These are phyloP conservation scores for Oeneis ivallda DNA, from an alignment of 2,888 invertebrate genomes.

Conservation along the genomic window DNA sequence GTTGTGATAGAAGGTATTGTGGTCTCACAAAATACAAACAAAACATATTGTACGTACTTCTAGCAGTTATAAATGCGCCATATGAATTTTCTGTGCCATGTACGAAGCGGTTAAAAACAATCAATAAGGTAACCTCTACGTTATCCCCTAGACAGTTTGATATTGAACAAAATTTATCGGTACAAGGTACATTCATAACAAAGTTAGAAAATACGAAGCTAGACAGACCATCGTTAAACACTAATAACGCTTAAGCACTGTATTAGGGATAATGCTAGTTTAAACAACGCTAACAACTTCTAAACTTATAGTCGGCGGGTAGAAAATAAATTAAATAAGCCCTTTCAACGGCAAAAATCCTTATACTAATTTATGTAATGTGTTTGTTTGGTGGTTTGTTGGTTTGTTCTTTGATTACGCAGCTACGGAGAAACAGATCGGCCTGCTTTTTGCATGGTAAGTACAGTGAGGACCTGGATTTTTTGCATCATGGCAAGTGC, in stretches of 20 bases:
- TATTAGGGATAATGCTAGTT: not conserved
- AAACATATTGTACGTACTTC: too few species aligned
- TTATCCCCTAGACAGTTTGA: not conserved
- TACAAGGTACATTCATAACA: not conserved
- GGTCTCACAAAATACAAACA: too few species aligned
- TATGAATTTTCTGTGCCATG: not conserved
- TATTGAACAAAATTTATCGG: not conserved
- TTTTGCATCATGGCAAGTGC: not conserved
- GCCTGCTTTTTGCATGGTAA: too few species aligned
- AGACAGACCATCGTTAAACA: constrained; percentile 3
- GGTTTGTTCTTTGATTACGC: too few species aligned
- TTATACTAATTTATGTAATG: not conserved
- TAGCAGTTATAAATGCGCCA: too few species aligned
- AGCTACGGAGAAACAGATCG: too few species aligned
- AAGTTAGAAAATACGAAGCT: not conserved
- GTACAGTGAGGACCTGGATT: too few species aligned
- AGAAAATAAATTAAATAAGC: not conserved
- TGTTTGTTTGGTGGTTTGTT: too few species aligned
- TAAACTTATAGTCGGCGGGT: not conserved
- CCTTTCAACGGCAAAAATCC: not conserved
- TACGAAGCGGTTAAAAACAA: not conserved
- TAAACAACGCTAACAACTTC: constrained; percentile 8
- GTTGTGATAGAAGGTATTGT: too few species aligned
- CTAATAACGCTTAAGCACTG: constrained; percentile 10
- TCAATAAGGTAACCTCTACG: constrained; percentile 9